Conservation (phyloP, 2,888 invertebrate species). For the Tenthredo livida region DNA sequence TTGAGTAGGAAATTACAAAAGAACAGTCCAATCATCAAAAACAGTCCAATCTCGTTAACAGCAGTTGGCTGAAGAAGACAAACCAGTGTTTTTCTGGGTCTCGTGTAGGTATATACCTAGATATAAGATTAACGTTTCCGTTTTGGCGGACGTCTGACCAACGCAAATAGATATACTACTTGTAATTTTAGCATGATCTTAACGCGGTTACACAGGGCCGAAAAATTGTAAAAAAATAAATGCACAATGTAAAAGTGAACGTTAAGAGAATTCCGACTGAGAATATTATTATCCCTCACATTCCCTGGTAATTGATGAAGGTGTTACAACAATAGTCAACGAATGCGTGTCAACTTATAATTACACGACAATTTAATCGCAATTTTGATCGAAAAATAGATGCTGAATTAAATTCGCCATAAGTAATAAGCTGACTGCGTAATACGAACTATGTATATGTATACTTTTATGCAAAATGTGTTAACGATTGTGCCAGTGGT, state of each 20-base stretch:
- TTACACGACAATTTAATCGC: background rate
- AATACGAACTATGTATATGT: background rate
- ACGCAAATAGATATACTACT: constrained; percentile 39
- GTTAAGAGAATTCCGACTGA: background rate
- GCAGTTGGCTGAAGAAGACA: background rate
- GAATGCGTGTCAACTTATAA: background rate
- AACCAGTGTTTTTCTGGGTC: background rate
- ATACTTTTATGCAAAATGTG: constrained; percentile 7
- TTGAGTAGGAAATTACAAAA: too few relatives aligned
- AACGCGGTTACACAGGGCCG: background rate
- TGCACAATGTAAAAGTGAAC: background rate
- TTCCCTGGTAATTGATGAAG: background rate
- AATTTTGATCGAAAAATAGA: background rate
- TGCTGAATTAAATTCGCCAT: background rate
- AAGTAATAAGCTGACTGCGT: background rate
- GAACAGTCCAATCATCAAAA: too few relatives aligned
- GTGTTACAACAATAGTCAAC: constrained; percentile 4
- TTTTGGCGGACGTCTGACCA: constrained; percentile 43
- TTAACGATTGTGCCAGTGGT: constrained; percentile 34
- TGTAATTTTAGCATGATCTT: constrained; percentile 24
- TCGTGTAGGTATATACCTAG: constrained; percentile 1
- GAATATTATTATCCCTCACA: background rate
- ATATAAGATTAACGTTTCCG: constrained; percentile 20
- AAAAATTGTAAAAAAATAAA: background rate
- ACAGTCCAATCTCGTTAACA: background rate